Base-by-base conservation (phyloP, 2,797 vertebrate species). In the Merluccius polli region DNA sequence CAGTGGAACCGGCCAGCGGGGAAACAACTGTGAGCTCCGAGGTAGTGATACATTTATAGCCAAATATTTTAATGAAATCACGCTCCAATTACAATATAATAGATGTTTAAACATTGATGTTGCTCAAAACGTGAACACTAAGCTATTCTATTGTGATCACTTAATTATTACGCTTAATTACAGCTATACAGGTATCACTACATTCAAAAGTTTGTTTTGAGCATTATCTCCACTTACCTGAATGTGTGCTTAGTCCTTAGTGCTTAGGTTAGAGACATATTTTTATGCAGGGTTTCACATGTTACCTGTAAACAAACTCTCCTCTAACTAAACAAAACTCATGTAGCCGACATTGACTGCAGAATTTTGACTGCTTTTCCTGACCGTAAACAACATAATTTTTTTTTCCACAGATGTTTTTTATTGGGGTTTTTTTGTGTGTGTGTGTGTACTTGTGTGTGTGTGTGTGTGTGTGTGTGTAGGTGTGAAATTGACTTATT, bases 1-100 rank as follows among this genome's bases (percentile, higher is more conserved):
- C 74, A 65, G 33, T 63, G 89, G 81, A 89, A 86, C 83, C 81
- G 76, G 72, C 70, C 68, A 79, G 85, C 67, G 81, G 75, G 85
- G 78, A 70, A 77, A 72, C 73, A 87, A 82, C 82, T 82, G 78
- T 81, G 33, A 83, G 75, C 78, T 27, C 75, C 77, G 72, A 79
- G 82, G 83, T 86, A 85, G 85, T 87, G 82, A 87, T 83, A 84
- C 84, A 41, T 85, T 83, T 78, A 84, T 73, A 73, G 81, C 76
- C 85, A 78, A 74, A 41, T 75, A 81, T 86, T 86, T 85, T 24
- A 82, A 89, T 83, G 84, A 82, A 79, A 82, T 27, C 29, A 48
- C 67, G 30, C 78, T 85, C 78, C 74, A 87, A 76, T 84, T 73
- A 83, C 87, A 89, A 81, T 79, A 27, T 63, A 5, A 24, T 27